A percentile compares a stretch with the other conserved stretches of the same genome.
These are phyloP conservation scores for Takifugu flavidus DNA, from an alignment of 2,113 vertebrate genomes.

Conservation along the genomic window DNA sequence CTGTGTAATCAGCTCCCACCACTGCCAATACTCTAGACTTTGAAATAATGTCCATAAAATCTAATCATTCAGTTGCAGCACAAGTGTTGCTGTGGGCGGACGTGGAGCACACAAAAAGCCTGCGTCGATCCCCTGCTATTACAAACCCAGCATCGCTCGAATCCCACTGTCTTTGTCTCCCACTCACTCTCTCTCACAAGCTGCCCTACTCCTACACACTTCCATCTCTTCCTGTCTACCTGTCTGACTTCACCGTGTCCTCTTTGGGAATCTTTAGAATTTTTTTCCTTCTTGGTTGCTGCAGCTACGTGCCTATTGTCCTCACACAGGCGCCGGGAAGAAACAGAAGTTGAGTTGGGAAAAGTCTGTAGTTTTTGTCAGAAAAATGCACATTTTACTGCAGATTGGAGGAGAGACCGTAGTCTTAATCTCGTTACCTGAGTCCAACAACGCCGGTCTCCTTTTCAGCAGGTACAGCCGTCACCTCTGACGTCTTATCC, in stretches of 20 bases:
- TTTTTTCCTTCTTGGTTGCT: background rate
- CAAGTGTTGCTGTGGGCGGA: constrained; percentile 49
- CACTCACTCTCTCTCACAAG: constrained; percentile 44
- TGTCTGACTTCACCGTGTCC: background rate
- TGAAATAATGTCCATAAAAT: constrained; percentile 32
- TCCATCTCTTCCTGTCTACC: constrained; percentile 22
- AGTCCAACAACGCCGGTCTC: too few species aligned
- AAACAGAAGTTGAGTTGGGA: background rate
- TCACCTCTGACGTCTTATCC: constrained; percentile 2
- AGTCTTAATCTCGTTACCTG: too few species aligned
- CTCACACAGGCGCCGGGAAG: background rate
- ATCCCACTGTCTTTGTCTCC: constrained; percentile 44
- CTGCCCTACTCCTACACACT: constrained; percentile 30
- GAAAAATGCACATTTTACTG: background rate
- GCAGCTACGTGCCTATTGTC: background rate
- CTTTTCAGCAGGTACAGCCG: background rate
- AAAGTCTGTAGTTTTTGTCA: background rate
- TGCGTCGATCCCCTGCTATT: constrained; percentile 28
- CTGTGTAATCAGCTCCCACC: constrained; percentile 1
- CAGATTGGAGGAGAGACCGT: background rate
- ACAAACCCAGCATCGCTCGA: constrained; percentile 35
- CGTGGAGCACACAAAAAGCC: constrained; percentile 22
- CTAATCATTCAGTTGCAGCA: constrained; percentile 28
- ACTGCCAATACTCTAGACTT: constrained; percentile 10
- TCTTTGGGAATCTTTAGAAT: background rate